Evolutionary conservation across 2,797 vertebrate species (phyloP).

Genomic region (Atherinosoma microstoma): DNA sequence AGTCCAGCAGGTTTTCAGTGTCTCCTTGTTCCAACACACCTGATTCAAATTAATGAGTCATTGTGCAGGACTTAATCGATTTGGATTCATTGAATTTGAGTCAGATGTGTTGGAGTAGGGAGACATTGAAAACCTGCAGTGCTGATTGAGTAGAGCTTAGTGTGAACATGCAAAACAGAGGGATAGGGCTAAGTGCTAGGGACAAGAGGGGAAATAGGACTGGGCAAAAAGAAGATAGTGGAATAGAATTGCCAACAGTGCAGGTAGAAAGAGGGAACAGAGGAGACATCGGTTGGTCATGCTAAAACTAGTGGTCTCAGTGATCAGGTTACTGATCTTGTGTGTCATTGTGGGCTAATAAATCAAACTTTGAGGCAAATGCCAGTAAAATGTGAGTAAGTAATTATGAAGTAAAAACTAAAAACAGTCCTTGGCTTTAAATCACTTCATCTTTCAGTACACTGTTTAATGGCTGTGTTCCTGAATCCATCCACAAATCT

Average conservation of each 20-base stretch:
- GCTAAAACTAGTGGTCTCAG: slow-evolving; percentile 21
- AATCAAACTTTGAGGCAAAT: slow-evolving; percentile 34
- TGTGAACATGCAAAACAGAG: background rate
- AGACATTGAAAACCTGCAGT: too few relatives aligned
- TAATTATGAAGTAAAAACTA: slow-evolving; percentile 36
- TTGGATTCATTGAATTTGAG: too few relatives aligned
- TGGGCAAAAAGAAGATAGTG: background rate
- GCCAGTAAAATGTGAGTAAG: slow-evolving; percentile 48
- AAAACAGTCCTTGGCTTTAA: slow-evolving; percentile 31
- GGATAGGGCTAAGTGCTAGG: background rate
- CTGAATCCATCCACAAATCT: slow-evolving; percentile 25
- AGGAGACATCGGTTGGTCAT: slow-evolving; percentile 13
- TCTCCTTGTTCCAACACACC: too few relatives aligned
- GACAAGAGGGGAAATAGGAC: background rate
- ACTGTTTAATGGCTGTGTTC: slow-evolving; percentile 22
- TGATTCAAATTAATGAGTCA: too few relatives aligned
- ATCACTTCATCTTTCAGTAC: slow-evolving; percentile 24
- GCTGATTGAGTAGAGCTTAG: background rate
- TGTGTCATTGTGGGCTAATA: slow-evolving; percentile 36
- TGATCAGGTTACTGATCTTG: slow-evolving; percentile 32
- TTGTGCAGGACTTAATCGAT: too few relatives aligned
- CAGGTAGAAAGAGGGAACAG: background rate
- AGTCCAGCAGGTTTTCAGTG: too few relatives aligned
- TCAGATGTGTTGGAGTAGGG: too few relatives aligned
- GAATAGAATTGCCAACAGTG: background rate